Evolutionary conservation across 2,888 invertebrate species (phyloP).

Genomic region (Platycheirus rosarum): DNA sequence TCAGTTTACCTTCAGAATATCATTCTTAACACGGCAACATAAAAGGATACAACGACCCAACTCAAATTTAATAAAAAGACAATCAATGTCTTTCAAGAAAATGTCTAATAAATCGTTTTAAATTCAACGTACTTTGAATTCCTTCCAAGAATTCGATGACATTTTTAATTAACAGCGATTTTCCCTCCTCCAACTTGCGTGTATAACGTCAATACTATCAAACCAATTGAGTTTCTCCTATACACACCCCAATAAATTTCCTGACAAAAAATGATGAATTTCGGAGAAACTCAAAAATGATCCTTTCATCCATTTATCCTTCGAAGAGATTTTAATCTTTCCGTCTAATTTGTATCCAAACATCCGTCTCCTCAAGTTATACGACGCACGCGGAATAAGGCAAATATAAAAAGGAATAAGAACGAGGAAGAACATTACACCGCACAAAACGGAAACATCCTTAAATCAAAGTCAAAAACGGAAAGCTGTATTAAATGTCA

Average conservation of each 20-base stretch:
- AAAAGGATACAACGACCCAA: too few species aligned
- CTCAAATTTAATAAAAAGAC: too few species aligned
- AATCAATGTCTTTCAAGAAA: too few species aligned
- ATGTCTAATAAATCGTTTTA: too few species aligned
- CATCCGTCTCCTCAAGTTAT: constrained; percentile 9
- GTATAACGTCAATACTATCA: too few species aligned
- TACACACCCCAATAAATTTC: constrained; percentile 22
- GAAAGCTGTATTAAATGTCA: constrained; percentile 23
- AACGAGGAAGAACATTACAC: constrained; percentile 14
- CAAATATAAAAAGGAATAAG: neutral
- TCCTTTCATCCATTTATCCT: constrained; percentile 9
- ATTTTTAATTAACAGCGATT: too few species aligned
- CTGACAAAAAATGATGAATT: constrained; percentile 6
- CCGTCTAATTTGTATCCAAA: constrained; percentile 29
- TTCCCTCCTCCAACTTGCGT: too few species aligned
- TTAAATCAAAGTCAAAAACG: constrained; percentile 32
- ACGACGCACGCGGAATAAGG: neutral
- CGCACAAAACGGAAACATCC: constrained; percentile 10
- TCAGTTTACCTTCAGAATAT: too few species aligned
- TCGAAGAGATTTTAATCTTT: constrained; percentile 24
- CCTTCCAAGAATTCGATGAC: too few species aligned
- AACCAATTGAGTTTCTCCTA: neutral
- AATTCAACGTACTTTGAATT: too few species aligned
- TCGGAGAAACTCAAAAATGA: constrained; percentile 26
- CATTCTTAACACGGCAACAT: too few species aligned